Conservation (phyloP, 2,888 invertebrate species). For the Netelia fuscicornis region DNA sequence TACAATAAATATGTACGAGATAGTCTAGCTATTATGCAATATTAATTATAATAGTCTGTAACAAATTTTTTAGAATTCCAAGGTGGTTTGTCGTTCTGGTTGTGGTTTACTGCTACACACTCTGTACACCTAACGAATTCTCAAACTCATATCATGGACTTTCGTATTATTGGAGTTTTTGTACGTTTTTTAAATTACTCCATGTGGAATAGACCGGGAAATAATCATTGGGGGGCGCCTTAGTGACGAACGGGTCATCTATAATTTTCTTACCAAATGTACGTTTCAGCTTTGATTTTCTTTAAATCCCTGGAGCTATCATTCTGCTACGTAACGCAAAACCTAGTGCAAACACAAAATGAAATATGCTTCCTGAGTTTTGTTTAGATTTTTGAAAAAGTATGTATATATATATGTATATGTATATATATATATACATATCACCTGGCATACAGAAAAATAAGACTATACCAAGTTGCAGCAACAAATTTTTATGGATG, state of each 20-base stretch:
- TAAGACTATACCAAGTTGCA: constrained; percentile 61
- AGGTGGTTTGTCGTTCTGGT: constrained; percentile 72
- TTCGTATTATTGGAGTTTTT: constrained; percentile 70
- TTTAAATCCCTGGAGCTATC: constrained; percentile 12
- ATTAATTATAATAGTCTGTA: constrained; percentile 73
- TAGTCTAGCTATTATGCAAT: constrained; percentile 72
- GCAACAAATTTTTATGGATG: constrained; percentile 63
- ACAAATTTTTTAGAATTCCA: constrained; percentile 70
- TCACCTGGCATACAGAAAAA: constrained; percentile 67
- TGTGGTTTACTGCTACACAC: constrained; percentile 68
- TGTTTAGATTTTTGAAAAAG: constrained; percentile 4
- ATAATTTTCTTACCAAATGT: neutral
- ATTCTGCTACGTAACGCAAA: neutral
- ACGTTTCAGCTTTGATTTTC: constrained; percentile 35
- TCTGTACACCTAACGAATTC: constrained; percentile 72
- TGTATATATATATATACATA: constrained; percentile 14
- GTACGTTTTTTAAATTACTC: constrained; percentile 70
- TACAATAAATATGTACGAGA: constrained; percentile 71
- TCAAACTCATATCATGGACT: constrained; percentile 66
- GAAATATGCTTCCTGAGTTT: constrained; percentile 46
- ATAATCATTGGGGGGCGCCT: neutral
- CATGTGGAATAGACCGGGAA: constrained; percentile 34
- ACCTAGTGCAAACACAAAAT: neutral
- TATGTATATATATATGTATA: constrained; percentile 3
- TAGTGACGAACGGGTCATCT: neutral